Evolutionary conservation across 2,113 vertebrate genomes (phyloP), one percentile per base, ranked within the genome.

Genomic region (Axis porcinus): DNA sequence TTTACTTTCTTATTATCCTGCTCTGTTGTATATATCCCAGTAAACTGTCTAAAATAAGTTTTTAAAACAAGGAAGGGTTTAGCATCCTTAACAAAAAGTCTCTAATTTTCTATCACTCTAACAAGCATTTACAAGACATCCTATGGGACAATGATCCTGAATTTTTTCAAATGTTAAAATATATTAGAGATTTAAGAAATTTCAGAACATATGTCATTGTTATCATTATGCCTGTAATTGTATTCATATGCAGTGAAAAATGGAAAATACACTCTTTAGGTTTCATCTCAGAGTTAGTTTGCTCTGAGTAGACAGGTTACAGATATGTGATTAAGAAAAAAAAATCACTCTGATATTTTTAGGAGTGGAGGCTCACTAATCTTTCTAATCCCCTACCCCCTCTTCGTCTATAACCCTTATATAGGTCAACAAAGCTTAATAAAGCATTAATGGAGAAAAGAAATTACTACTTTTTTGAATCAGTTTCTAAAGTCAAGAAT

Each of bases 281-380:
- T 95, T 98, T 95, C 47, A 93, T 85, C 70, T 89, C 95, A 96
- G 76, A 96, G 62, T 58, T 90, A 78, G 67, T 94, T 94, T 83
- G 64, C 78, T 92, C 93, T 95, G 94, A 83, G 50, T 54, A 96
- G 58, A 84, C 78, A 97, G 93, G 89, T 97, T 98, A 82, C 17
- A 97, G 94, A 97, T 97, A 97, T 81, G 79, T 96, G 97, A 98
- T 98, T 97, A 97, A 98, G 85, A 62, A 97, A 90, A 94, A 88
- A 96, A 97, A 95, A 79, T 74, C 89, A 91, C 95, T 67, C 94
- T 58, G 96, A 21, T 98, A 98, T 98, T 98, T 98, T 98, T 98
- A 98, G 97, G 95, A 97, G 93, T 98, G 90, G 70, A 1, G 9
- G 62, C 92, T 92, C 92, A 98, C 95, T 95, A 98, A 98, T 97